Evolutionary conservation across 1,140 invertebrate species (phyloP).

Genomic region (Episyrphus balteatus): DNA sequence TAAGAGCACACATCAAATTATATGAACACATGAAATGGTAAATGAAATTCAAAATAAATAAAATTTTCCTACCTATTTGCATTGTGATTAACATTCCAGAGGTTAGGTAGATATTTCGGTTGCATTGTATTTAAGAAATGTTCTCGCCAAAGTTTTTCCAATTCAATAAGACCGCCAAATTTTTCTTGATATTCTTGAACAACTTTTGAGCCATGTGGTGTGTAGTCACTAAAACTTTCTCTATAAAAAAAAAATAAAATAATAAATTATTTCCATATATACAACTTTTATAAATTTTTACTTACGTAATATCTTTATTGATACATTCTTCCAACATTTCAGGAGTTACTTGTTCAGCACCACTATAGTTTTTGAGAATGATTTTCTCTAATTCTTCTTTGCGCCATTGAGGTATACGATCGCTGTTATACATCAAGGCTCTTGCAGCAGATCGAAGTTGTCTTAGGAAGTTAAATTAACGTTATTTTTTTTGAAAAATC

Average conservation of each 20-base stretch:
- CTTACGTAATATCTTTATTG: constrained; percentile 34
- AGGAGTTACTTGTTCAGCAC: constrained; percentile 36
- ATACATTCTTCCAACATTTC: constrained; percentile 39
- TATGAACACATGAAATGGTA: no score
- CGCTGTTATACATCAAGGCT: constrained; percentile 43
- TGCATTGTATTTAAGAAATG: constrained; percentile 66
- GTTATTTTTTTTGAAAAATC: not conserved
- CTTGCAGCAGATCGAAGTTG: constrained; percentile 56
- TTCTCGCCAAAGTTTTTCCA: constrained; percentile 66
- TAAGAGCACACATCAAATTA: no score
- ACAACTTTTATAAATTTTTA: constrained; percentile 6
- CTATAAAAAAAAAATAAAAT: constrained; percentile 19
- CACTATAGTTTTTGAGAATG: constrained; percentile 39
- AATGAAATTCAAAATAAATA: no score
- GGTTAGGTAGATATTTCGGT: constrained; percentile 55
- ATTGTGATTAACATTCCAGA: constrained; percentile 68
- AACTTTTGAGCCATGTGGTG: constrained; percentile 56
- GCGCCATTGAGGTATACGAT: constrained; percentile 44
- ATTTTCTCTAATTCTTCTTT: constrained; percentile 40
- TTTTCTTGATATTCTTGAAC: constrained; percentile 47
- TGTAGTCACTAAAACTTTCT: constrained; percentile 42
- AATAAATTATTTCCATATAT: constrained; percentile 2
- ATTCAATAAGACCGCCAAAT: constrained; percentile 49
- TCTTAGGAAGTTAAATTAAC: constrained; percentile 27
- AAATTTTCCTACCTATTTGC: constrained; percentile 36